A percentile compares a stretch with the other conserved stretches of the same genome.
These are phyloP conservation scores for Lasioglossum vierecki DNA, from an alignment of 2,888 invertebrate genomes.

Conservation along the genomic window DNA sequence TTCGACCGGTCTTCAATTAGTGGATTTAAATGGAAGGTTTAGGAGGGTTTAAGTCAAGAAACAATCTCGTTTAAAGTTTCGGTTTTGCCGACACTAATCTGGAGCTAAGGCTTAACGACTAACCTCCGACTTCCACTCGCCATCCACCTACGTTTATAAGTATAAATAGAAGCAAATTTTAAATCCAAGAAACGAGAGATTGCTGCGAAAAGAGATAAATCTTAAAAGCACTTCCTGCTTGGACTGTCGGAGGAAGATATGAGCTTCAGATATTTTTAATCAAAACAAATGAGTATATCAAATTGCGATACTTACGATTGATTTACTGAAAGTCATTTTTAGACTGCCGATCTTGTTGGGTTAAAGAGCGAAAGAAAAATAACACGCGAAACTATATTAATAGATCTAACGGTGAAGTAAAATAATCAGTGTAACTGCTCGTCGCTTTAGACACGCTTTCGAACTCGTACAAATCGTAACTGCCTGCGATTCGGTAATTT, in stretches of 20 bases:
- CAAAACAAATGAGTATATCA: neutral
- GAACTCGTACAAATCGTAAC: too few relatives aligned
- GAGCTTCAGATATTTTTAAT: neutral
- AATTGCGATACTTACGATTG: neutral
- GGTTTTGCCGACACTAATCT: conserved; percentile 64
- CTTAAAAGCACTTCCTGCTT: neutral
- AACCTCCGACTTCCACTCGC: conserved; percentile 46
- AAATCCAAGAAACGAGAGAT: neutral
- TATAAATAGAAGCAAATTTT: conserved; percentile 26
- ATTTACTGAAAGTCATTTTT: neutral
- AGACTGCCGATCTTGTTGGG: too few relatives aligned
- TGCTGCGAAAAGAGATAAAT: neutral
- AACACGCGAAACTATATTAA: too few relatives aligned
- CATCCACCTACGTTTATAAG: conserved; percentile 17
- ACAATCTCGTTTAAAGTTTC: conserved; percentile 71
- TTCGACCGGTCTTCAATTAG: conserved; percentile 66
- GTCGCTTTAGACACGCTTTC: too few relatives aligned
- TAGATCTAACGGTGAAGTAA: too few relatives aligned
- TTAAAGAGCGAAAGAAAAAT: too few relatives aligned
- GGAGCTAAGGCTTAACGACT: conserved; percentile 59
- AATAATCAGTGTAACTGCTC: too few relatives aligned
- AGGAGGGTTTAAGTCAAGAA: conserved; percentile 66
- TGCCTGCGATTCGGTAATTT: too few relatives aligned
- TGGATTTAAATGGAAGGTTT: conserved; percentile 70
- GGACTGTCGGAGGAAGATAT: neutral